Conservation (phyloP, 2,888 invertebrate species). For the Noctua comes region DNA sequence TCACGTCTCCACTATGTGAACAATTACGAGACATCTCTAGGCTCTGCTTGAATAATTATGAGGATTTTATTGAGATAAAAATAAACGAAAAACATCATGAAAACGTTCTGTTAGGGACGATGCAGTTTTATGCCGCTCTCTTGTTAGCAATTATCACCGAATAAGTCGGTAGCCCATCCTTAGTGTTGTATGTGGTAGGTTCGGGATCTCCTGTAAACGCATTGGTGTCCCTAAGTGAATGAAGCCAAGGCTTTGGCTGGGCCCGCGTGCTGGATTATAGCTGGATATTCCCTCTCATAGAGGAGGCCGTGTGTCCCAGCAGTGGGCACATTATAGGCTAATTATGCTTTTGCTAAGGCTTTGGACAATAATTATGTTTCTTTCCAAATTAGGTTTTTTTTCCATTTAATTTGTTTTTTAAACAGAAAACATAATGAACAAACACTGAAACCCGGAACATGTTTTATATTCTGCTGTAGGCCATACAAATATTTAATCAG, state of each 20-base stretch:
- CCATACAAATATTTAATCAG: not conserved
- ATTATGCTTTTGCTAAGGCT: no score
- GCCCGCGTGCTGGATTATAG: no score
- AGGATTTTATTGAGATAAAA: no score
- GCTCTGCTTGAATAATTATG: no score
- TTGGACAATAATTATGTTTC: not conserved
- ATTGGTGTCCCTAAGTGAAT: not conserved
- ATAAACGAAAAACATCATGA: not conserved
- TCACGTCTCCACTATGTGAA: no score
- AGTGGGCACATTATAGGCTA: no score
- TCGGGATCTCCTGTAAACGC: not conserved
- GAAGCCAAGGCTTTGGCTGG: not conserved
- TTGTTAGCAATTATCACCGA: not conserved
- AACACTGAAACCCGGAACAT: constrained; percentile 14
- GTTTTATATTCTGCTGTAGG: not conserved
- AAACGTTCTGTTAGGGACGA: not conserved
- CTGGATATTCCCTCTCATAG: no score
- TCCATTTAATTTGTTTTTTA: no score
- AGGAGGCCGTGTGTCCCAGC: no score
- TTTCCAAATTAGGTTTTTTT: not conserved
- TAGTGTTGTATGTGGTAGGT: no score
- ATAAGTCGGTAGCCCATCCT: not conserved
- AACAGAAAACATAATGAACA: constrained; percentile 1
- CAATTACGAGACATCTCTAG: no score
- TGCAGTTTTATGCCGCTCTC: not conserved